Conservation (phyloP, 2,888 invertebrate species). For the Eupithecia subfuscata region DNA sequence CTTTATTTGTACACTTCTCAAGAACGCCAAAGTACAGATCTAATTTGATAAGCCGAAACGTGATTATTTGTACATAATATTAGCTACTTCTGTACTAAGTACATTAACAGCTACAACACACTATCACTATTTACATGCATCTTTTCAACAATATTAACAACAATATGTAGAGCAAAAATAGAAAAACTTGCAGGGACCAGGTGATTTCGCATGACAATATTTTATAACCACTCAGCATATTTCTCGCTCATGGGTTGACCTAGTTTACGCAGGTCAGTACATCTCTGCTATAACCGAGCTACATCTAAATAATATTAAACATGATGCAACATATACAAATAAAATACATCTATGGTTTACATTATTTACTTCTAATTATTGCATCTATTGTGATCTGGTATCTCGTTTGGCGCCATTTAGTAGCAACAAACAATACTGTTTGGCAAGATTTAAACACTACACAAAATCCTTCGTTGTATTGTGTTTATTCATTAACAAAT, state of each 20-base stretch:
- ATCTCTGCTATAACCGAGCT: constrained; percentile 18
- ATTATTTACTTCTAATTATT: constrained; percentile 55
- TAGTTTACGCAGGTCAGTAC: background rate
- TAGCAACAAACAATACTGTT: constrained; percentile 9
- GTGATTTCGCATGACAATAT: constrained; percentile 4
- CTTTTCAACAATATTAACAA: constrained; percentile 71
- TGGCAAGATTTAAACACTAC: constrained; percentile 14
- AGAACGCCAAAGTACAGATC: constrained; percentile 66
- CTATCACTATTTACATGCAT: constrained; percentile 71
- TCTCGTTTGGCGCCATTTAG: constrained; percentile 33
- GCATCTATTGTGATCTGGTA: constrained; percentile 42
- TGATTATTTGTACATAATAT: constrained; percentile 41
- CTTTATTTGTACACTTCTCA: constrained; percentile 73
- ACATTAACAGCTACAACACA: constrained; percentile 48
- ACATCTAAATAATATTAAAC: constrained; percentile 56
- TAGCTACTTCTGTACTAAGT: constrained; percentile 37
- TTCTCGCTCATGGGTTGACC: constrained; percentile 1
- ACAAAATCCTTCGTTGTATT: constrained; percentile 22
- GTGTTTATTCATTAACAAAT: constrained; percentile 11
- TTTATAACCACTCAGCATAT: background rate
- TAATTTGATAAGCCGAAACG: constrained; percentile 45
- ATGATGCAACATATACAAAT: constrained; percentile 77
- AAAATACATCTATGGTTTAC: constrained; percentile 58
- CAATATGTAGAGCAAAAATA: constrained; percentile 65
- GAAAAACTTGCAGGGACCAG: constrained; percentile 31